These are phyloP conservation scores for Lepilemur ruficaudatus DNA, from an alignment of 2,797 vertebrate species.

Conservation along the genomic window DNA sequence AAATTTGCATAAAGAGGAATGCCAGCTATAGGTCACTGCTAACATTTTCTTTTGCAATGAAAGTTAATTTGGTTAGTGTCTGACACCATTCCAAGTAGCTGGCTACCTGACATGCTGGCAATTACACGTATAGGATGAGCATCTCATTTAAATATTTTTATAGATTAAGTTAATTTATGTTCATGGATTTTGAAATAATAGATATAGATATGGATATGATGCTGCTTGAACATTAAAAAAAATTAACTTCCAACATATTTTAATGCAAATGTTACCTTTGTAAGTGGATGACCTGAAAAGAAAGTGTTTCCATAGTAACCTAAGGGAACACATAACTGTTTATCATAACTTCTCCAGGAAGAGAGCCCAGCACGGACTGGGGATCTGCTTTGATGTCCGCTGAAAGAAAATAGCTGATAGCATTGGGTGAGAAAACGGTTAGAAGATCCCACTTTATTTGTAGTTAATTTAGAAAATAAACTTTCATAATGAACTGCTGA, in stretches of 20 bases:
- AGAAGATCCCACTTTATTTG: constrained; percentile 77
- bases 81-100: constrained; percentile 73
- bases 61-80: constrained; percentile 79
- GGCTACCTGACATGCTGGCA: constrained; percentile 77
- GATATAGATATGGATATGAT: constrained; percentile 81
- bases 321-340: constrained; percentile 86
- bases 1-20: background rate
- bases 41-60: constrained; percentile 71
- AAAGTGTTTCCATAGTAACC: constrained; percentile 88
- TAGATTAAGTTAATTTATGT: constrained; percentile 79
- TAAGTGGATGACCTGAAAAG: constrained; percentile 87
- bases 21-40: constrained; percentile 62
- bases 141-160: constrained; percentile 82
- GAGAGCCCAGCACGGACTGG: constrained; percentile 76
- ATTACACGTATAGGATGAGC: constrained; percentile 79
- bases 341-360: constrained; percentile 85
- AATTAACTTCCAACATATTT: constrained; percentile 86
- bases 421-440: constrained; percentile 66
- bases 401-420: constrained; percentile 71
- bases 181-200: constrained; percentile 83
- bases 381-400: constrained; percentile 83
- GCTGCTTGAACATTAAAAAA: constrained; percentile 83
- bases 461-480: constrained; percentile 79
- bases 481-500: constrained; percentile 74
- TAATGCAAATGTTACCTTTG: constrained; percentile 90